Conservation (phyloP, 2,888 invertebrate species). For the Polyommatus icarus region DNA sequence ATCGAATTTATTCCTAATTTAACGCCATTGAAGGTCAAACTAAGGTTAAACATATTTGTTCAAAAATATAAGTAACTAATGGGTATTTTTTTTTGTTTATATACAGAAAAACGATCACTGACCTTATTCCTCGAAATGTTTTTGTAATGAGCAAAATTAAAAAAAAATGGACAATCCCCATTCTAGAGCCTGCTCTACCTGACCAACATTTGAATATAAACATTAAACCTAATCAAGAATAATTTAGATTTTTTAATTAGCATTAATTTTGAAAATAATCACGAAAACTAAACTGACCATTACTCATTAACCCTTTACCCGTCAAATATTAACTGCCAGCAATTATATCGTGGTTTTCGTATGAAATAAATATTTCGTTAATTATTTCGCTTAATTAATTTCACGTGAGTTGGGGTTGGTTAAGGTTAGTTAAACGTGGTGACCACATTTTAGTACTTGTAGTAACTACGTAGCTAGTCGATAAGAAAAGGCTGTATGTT, state of each 20-base stretch:
- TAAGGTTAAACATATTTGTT: no score
- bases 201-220: not conserved
- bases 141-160: no score
- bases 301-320: slow-evolving; percentile 57
- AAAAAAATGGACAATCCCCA: no score
- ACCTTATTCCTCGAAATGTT: no score
- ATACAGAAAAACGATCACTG: no score
- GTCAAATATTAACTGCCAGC: slow-evolving; percentile 6
- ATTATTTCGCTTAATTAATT: slow-evolving; percentile 25
- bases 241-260: slow-evolving; percentile 22
- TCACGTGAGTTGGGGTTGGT: not conserved
- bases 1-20: no score
- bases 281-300: slow-evolving; percentile 66
- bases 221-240: slow-evolving; percentile 11
- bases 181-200: not conserved
- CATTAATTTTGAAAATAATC: slow-evolving; percentile 14
- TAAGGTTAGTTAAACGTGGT: not conserved
- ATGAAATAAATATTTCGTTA: slow-evolving; percentile 15
- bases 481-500: not conserved
- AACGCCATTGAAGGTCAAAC: no score
- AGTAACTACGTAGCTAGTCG: not conserved
- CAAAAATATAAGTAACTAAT: no score
- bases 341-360: slow-evolving; percentile 12
- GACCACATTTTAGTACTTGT: not conserved
- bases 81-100: no score